These are phyloP conservation scores for Bradypodion ventrale DNA, from an alignment of 2,797 vertebrate species.

Conservation along the genomic window DNA sequence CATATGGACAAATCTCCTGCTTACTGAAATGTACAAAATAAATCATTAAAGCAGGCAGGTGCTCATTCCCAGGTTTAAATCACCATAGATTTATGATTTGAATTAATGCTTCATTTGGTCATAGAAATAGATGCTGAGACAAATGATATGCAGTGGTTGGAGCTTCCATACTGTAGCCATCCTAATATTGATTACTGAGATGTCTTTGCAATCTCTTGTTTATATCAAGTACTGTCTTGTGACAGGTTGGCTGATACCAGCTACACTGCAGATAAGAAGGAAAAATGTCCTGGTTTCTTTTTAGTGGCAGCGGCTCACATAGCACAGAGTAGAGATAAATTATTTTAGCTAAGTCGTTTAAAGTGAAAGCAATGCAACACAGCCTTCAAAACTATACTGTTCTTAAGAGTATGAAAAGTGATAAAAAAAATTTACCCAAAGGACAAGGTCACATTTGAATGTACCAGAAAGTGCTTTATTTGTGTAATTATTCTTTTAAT, in stretches of 20 bases:
- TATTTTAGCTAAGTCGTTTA: slow-evolving; percentile 65
- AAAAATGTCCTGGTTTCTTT: slow-evolving; percentile 88
- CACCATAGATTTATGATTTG: slow-evolving; percentile 99
- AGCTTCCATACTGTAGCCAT: slow-evolving; percentile 95
- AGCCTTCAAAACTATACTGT: slow-evolving; percentile 45
- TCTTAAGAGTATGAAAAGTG: slow-evolving; percentile 55
- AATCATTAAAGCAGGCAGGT: slow-evolving; percentile 99
- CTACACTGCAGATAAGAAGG: slow-evolving; percentile 91
- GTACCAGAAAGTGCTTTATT: slow-evolving; percentile 36
- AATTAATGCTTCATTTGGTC: slow-evolving; percentile 99
- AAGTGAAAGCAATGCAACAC: slow-evolving; percentile 61
- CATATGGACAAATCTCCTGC: slow-evolving; percentile 99
- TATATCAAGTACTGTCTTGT: slow-evolving; percentile 99
- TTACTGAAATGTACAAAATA: slow-evolving; percentile 99
- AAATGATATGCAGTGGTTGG: slow-evolving; percentile 94
- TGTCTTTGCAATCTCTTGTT: slow-evolving; percentile 99
- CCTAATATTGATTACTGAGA: slow-evolving; percentile 99
- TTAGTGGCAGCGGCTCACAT: slow-evolving; percentile 77
- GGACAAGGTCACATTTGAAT: slow-evolving; percentile 64
- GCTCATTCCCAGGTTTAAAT: slow-evolving; percentile 97
- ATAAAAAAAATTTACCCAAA: neutral
- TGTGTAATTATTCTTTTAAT: slow-evolving; percentile 36
- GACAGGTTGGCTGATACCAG: slow-evolving; percentile 97
- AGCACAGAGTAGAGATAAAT: slow-evolving; percentile 72
- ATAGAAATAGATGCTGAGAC: slow-evolving; percentile 98